Conservation (phyloP, 2,888 invertebrate genomes). For the Megaustenia siamemsis region DNA sequence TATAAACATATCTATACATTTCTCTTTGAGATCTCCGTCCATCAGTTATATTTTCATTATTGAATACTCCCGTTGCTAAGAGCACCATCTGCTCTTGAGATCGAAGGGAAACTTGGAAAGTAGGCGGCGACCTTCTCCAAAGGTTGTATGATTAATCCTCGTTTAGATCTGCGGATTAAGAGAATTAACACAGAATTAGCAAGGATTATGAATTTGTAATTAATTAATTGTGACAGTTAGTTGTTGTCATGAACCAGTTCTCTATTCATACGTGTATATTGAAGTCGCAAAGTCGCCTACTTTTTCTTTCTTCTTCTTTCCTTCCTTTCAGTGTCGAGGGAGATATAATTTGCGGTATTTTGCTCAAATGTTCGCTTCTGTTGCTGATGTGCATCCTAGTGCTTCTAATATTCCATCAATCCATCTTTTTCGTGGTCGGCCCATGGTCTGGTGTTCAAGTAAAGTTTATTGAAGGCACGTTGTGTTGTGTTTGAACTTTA, state of each 20-base stretch:
- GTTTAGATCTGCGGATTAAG: slow-evolving; percentile 9
- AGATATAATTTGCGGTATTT: too few relatives aligned
- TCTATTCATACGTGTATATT: neutral
- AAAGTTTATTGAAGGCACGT: too few relatives aligned
- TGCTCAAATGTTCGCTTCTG: too few relatives aligned
- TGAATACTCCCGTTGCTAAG: neutral
- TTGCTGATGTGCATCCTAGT: too few relatives aligned
- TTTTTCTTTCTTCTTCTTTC: neutral
- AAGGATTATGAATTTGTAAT: neutral
- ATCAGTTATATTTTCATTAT: neutral
- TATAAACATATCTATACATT: neutral
- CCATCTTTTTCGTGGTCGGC: too few relatives aligned
- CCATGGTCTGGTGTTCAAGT: too few relatives aligned
- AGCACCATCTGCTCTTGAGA: neutral
- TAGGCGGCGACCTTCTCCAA: neutral
- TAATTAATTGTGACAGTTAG: neutral
- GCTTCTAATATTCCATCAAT: too few relatives aligned
- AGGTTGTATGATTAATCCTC: neutral
- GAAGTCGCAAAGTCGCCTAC: neutral
- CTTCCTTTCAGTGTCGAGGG: too few relatives aligned
- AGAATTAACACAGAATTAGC: neutral
- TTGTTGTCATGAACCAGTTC: neutral
- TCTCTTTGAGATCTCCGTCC: neutral
- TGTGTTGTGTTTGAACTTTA: neutral
- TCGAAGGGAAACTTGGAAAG: neutral